Conservation (phyloP, 1,140 invertebrate species). For the Trinorchestia longiramus region DNA sequence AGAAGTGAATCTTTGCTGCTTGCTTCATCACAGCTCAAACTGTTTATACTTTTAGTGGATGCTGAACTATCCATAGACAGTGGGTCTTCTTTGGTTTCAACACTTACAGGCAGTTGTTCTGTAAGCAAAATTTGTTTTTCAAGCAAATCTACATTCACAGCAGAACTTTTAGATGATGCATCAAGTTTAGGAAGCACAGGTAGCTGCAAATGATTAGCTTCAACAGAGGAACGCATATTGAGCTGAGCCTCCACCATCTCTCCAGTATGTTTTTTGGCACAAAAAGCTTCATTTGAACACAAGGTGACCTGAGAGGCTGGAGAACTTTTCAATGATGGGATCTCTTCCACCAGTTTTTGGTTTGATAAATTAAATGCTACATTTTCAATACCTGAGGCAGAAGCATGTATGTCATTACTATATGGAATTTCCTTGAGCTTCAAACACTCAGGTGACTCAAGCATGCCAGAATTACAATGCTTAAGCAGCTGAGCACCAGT, state of each 20-base stretch:
- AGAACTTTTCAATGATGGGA: not conserved
- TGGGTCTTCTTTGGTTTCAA: conserved; percentile 16
- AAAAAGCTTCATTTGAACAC: not conserved
- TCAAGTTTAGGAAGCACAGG: not conserved
- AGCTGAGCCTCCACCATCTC: not conserved
- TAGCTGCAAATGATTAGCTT: not conserved
- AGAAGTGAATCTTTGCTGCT: conserved; percentile 35
- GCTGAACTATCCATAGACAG: not conserved
- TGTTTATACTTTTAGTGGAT: not conserved
- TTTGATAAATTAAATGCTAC: conserved; percentile 10
- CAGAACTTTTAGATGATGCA: not conserved
- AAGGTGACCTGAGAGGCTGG: not conserved
- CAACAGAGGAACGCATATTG: not conserved
- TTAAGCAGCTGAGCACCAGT: not conserved
- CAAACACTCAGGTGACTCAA: not conserved
- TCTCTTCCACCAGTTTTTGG: not conserved
- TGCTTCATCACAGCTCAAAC: conserved; percentile 26
- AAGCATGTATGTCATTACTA: not conserved
- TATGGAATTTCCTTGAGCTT: not conserved
- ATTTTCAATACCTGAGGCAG: not conserved
- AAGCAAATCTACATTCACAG: not conserved
- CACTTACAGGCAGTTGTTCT: not conserved
- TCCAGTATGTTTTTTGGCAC: not conserved
- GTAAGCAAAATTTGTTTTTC: not conserved
- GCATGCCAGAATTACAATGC: conserved; percentile 1